A percentile compares a stretch with the other conserved stretches of the same genome.
phyloP scores from a whole-genome alignment of 2,797 vertebrate species.

The Picus viridis region DNA sequence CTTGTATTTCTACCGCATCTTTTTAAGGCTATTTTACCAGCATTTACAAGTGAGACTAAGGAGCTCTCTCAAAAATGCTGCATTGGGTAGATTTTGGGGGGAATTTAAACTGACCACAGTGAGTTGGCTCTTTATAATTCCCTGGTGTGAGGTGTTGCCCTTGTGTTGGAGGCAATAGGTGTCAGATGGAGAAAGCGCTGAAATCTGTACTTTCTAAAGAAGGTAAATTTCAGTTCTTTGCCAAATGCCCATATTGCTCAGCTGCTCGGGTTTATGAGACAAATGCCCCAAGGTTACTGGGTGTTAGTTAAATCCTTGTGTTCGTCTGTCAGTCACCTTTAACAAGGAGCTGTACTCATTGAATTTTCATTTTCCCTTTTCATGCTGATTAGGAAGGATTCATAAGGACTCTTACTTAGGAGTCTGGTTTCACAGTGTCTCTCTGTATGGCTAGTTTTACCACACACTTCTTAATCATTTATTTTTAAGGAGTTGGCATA shows the following conservation, averaged over 20 bases:
- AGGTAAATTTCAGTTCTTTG: constrained; percentile 28
- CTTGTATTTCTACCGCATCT: neutral
- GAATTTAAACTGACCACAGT: neutral
- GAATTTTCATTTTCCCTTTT: constrained; percentile 13
- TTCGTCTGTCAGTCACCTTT: constrained; percentile 52
- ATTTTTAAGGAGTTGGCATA: neutral
- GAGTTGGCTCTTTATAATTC: constrained; percentile 22
- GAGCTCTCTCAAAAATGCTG: neutral
- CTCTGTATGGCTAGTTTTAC: neutral
- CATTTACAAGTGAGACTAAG: neutral
- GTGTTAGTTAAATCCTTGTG: constrained; percentile 27
- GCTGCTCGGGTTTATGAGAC: constrained; percentile 24
- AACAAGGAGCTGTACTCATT: constrained; percentile 21
- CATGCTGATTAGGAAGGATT: neutral
- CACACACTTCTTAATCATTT: neutral
- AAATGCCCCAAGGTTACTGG: constrained; percentile 53
- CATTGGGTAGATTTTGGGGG: neutral
- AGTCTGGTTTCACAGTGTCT: neutral
- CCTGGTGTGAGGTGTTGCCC: constrained; percentile 43
- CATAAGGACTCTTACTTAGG: neutral
- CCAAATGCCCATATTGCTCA: constrained; percentile 51
- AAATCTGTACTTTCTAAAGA: constrained; percentile 61
- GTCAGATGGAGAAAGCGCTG: constrained; percentile 47
- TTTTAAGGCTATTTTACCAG: neutral
- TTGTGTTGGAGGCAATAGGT: constrained; percentile 2